phyloP scores from a whole-genome alignment of 2,113 vertebrate genomes.

The Zosterops pallidus region DNA sequence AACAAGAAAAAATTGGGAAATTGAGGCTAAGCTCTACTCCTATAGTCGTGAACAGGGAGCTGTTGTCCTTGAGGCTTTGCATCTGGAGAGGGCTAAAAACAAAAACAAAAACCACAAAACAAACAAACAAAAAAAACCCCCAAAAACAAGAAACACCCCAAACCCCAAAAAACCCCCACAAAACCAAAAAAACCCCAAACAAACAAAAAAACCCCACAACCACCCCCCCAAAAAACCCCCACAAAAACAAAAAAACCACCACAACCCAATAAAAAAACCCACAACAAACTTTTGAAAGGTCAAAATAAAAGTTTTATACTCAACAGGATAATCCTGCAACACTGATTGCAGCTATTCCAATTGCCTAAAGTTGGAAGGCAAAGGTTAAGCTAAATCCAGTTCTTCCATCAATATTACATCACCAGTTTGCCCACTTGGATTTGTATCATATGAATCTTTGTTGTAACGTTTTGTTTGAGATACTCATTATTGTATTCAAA shows the following conservation, averaged over 20 bases:
- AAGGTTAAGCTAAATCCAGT: neutral
- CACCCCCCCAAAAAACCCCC: no score
- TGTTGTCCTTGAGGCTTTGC: neutral
- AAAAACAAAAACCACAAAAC: no score
- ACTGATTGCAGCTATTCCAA: neutral
- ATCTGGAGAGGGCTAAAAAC: neutral
- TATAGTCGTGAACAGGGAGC: fast-evolving
- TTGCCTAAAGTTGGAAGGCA: neutral
- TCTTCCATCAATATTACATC: neutral
- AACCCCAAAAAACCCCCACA: no score
- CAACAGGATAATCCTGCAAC: neutral
- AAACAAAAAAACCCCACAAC: no score
- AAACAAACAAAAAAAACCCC: no score
- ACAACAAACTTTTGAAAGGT: neutral
- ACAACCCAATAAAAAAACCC: no score
- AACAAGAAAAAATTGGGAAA: neutral
- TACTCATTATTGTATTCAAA: neutral
- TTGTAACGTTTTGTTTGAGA: neutral
- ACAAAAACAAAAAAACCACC: no score
- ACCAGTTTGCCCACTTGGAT: neutral
- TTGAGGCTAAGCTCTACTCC: fast-evolving
- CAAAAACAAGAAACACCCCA: no score
- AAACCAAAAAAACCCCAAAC: no score
- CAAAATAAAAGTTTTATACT: neutral
- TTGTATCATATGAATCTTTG: neutral